phyloP scores from a whole-genome alignment of 2,797 vertebrate species.

The Poecilia gillii region DNA sequence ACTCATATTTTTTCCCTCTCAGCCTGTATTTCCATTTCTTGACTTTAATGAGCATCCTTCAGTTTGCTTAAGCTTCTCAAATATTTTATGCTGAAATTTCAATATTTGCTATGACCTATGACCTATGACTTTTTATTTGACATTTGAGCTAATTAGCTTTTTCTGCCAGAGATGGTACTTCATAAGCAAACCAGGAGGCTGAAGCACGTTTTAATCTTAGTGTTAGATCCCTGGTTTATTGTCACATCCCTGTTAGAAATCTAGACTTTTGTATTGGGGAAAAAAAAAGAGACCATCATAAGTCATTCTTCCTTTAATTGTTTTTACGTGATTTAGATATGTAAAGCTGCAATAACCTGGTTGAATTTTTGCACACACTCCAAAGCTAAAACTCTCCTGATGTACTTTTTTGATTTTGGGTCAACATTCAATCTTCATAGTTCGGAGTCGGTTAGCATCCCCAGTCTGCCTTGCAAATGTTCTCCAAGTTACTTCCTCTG shows the following conservation, averaged over 20 bases:
- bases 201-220: not conserved
- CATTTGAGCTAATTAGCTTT: not conserved
- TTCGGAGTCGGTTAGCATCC: not conserved
- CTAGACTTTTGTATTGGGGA: not conserved
- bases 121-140: not conserved
- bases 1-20: not conserved
- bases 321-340: not conserved
- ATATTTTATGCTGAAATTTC: conserved; percentile 1
- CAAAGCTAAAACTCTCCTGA: not conserved
- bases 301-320: not conserved
- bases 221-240: not conserved
- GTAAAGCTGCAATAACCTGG: not conserved
- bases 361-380: not conserved
- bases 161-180: not conserved
- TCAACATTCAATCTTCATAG: not conserved
- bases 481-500: not conserved
- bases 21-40: conserved; percentile 5
- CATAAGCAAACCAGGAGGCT: not conserved
- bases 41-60: not conserved
- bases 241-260: not conserved
- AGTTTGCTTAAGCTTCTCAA: not conserved
- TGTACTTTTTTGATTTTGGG: not conserved
- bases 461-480: not conserved
- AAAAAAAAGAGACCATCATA: not conserved
- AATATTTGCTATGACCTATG: too few species aligned